phyloP scores from a whole-genome alignment of 2,113 vertebrate species.

The Eudyptes chrysolophus region DNA sequence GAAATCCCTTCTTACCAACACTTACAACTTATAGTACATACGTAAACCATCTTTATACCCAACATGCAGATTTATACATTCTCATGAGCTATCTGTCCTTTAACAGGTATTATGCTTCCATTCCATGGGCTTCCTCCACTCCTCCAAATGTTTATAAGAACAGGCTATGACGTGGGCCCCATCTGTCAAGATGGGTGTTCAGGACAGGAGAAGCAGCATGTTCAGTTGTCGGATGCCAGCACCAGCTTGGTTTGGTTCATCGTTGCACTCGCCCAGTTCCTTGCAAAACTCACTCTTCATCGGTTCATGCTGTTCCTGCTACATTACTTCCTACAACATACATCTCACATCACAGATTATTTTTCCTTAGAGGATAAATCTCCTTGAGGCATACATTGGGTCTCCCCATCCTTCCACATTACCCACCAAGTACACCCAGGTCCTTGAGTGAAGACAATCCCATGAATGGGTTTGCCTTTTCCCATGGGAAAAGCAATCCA shows the following conservation, averaged over 20 bases:
- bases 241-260: not conserved
- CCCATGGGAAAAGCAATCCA: not conserved
- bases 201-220: not conserved
- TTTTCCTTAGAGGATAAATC: not conserved
- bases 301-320: not conserved
- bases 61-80: not conserved
- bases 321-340: not conserved
- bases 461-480: not conserved
- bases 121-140: not conserved
- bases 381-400: not conserved
- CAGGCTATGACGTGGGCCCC: not conserved
- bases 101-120: not conserved
- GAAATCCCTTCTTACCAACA: not conserved
- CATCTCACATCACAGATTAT: not conserved
- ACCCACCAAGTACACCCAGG: not conserved
- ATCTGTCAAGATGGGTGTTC: not conserved
- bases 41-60: not conserved
- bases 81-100: not conserved
- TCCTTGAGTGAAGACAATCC: not conserved
- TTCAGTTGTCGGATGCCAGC: not conserved
- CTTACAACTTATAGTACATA: not conserved
- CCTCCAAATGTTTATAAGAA: not conserved
- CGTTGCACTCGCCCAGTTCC: accelerated
- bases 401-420: not conserved
- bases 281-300: not conserved